Base-by-base conservation (phyloP, 64 coral and sea anemone genomes). In the Pocillopora damicornis region DNA sequence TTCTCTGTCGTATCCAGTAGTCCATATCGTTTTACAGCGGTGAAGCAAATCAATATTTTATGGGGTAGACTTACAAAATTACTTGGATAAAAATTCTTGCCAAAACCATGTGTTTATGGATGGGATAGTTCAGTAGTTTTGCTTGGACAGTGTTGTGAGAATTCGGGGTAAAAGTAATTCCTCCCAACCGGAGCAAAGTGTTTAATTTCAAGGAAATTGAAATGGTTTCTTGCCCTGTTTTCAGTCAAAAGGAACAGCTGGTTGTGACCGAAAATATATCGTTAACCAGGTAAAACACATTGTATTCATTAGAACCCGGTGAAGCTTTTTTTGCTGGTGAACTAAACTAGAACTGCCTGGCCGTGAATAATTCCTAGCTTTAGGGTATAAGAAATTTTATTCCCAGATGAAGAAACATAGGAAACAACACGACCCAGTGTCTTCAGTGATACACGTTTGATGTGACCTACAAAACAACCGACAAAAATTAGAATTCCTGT, bases 21-120 rank as follows among this genome's bases (percentile, higher is more conserved):
- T 71, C 11, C 37, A 58, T 58, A 85, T 72, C 37, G 72, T n/a
- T 45, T 85, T 73, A 85, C 81, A 42, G 64, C 26, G 42, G 65
- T 14, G 72, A 85, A 65, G 51, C 23, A 56, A 85, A 85, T 85
- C 81, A 72, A 85, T 85, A 72, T 85, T 85, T 85, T 72, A 85
- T 85, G 63, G 81, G 37, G 38, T 37, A 66, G 13, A 57, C 65
- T 71, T 72, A 22, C 37, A n/a, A 22, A 85, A 85, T 85, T 85
- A 73, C 64, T 85, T 85, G 37, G 71, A 22, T 6, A 8, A 16
- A 25, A 22, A 11, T 58, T 45, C 20, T 36, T 5, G 18, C 64
- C 13, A 13, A 85, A 85, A 69, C 64, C 61, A 63, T 37, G 20
- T 23, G 42, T 15, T 81, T 23, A 71, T 1, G n/a, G 20, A 25